Base-by-base conservation (phyloP, 2,888 invertebrate species). In the Heliconius ethilla region DNA sequence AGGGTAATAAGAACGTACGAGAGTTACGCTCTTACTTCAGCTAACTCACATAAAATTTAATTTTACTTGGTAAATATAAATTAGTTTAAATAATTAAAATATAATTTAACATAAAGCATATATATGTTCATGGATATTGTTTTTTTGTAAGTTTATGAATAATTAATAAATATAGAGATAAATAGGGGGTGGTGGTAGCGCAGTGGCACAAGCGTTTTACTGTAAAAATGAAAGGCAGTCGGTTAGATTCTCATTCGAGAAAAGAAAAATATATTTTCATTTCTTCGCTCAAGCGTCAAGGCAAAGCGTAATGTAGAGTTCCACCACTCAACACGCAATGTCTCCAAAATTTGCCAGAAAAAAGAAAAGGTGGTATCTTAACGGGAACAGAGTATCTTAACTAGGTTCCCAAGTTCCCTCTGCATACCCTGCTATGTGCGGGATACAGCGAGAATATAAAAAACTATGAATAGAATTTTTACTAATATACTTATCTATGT, bases 1-100 rank as follows among this genome's bases (percentile, higher is more conserved):
- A 55, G 59, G 11, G 33, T 72, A 72, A 72, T 72, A 72, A 72
- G 59, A 72, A 72, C 72, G 59, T 59, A 72, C 69, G 69, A 25
- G 45, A 69, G 69, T 45, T 59, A 33, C 55, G 72, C 59, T 72
- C 37, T 59, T 72, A 59, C 55, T 72, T 55, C 33, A 59, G n/a
- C 55, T n/a, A 72, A 72, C 55, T 72, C 55, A n/a, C 33, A 59
- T 72, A 59, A 59, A 59, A 59, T 59, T 59, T 33, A 72, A 72
- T 59, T 70, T 70, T 33, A 70, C 33, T 70, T 70, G n/a, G 33
- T n/a, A 70, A 70, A 70, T 70, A 55, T 70, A 70, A 33, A 55
- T 70, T 55, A 33, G 25, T 69, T 25, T 45, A 45, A 40, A 40
- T 40, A 40, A 40, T 40, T 40, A 25, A 69, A 69, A 45, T 69